Base-by-base conservation (phyloP, 1,140 invertebrate genomes). In the Andrena cerasifolii region DNA sequence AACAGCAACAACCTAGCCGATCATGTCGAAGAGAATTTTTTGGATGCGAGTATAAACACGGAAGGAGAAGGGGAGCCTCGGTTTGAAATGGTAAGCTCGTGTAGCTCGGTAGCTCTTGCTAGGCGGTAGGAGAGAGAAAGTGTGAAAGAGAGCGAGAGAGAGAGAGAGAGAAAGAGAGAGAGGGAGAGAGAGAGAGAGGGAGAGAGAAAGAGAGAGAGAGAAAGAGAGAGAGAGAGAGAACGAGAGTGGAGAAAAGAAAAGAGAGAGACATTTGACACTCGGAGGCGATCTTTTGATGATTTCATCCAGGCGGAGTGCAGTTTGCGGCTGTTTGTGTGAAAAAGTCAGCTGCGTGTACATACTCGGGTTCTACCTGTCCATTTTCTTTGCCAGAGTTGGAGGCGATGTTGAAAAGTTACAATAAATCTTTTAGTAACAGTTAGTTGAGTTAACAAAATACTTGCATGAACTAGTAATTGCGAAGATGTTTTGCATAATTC, bases 41-140 rank as follows among this genome's bases (percentile, higher is more conserved):
- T 68, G 88, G 90, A 92, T 91, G 88, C 90, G 90, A 92, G 88
- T 91, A 90, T 87, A 91, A 86, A 88, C 80, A 88, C 87, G 84
- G 89, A 87, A 88, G 87, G 84, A 88, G 81, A 89, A 89, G 88
- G 86, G 86, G 87, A 89, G 88, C 89, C 89, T 92, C 85, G 90
- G 91, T 91, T 93, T 92, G 91, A 92, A 93, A 93, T 93, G 92
- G 92, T 93, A 93, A 92, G 92, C 92, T 92, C 90, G 91, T 92
- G 91, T 93, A 93, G 91, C 90, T 92, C 87, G 90, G 90, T 92
- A 93, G 91, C 90, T 91, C 84, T 91, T 91, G 89, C 85, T 92
- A 92, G 91, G 90, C 81, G 90, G 85, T 92, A 92, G 90, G 90
- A 91, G 62, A 78, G 49, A 72, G 65, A 78, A 51, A 45, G 65